Percentiles rank a stretch among this genome's conserved stretches.
These are phyloP conservation scores for Oncopodura yosiiana DNA, from an alignment of 1,140 invertebrate species.

Conservation along the genomic window DNA sequence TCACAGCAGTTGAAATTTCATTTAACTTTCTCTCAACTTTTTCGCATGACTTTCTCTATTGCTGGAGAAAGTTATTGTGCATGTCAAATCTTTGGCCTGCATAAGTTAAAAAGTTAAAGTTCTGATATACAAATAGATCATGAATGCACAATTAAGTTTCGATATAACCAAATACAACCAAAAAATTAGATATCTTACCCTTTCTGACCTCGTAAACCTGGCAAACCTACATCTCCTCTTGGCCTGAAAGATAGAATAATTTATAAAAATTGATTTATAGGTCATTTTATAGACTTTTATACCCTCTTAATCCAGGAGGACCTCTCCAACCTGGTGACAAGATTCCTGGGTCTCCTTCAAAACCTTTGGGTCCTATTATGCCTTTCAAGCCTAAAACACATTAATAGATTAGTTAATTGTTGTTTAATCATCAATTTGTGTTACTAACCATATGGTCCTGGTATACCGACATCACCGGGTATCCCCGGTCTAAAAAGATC, in stretches of 20 bases:
- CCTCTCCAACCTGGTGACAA: slow-evolving; percentile 9
- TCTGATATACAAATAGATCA: background rate
- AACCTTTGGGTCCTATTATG: slow-evolving; percentile 17
- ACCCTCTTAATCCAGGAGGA: slow-evolving; percentile 4
- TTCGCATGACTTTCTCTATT: too few relatives aligned
- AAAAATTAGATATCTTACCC: background rate
- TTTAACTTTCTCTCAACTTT: too few relatives aligned
- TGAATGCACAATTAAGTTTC: background rate
- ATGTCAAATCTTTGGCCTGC: too few relatives aligned
- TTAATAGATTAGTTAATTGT: too few relatives aligned
- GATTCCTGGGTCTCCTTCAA: slow-evolving; percentile 19
- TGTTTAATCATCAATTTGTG: too few relatives aligned
- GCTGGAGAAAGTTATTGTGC: too few relatives aligned
- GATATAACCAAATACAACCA: background rate
- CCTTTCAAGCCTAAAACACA: slow-evolving; percentile 23
- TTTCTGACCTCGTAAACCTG: slow-evolving; percentile 45
- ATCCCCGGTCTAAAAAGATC: background rate
- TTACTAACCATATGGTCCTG: background rate
- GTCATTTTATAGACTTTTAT: slow-evolving; percentile 3
- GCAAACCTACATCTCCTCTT: slow-evolving; percentile 9
- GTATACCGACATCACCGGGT: background rate
- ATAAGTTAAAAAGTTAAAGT: too few relatives aligned
- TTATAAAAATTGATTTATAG: slow-evolving; percentile 25
- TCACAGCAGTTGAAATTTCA: too few relatives aligned
- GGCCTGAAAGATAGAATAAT: too few relatives aligned